phyloP scores from a whole-genome alignment of 1,140 invertebrate species.

The Trichomalopsis sarcophagae region DNA sequence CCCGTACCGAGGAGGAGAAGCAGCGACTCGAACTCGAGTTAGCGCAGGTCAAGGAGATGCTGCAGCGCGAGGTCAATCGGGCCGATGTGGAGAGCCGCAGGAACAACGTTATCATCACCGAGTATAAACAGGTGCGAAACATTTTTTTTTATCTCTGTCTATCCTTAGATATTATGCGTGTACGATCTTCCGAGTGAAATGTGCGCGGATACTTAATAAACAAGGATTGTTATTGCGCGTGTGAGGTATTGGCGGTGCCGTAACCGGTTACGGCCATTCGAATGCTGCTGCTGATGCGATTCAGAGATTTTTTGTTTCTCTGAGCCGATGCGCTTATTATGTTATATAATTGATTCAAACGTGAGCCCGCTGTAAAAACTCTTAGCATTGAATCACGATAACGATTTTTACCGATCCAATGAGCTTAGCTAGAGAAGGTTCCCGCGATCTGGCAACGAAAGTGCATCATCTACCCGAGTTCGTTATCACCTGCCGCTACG shows the following conservation, averaged over 20 bases:
- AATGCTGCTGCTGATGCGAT: too few species aligned
- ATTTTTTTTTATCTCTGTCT: neutral
- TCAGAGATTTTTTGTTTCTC: too few species aligned
- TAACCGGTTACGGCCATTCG: too few species aligned
- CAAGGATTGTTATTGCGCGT: too few species aligned
- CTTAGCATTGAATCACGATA: neutral
- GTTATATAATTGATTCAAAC: neutral
- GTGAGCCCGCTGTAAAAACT: neutral
- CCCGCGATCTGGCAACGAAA: neutral
- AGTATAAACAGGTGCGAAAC: constrained; percentile 87
- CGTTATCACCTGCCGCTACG: neutral
- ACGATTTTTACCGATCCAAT: neutral
- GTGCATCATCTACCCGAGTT: neutral
- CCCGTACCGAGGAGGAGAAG: constrained; percentile 90
- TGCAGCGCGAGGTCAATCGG: constrained; percentile 85
- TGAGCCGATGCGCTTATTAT: too few species aligned
- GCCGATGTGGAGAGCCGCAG: constrained; percentile 84
- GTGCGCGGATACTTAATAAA: too few species aligned
- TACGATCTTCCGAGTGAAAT: too few species aligned
- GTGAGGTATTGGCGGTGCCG: too few species aligned
- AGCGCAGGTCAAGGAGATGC: constrained; percentile 87
- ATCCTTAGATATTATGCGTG: too few species aligned
- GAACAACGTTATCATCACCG: constrained; percentile 86
- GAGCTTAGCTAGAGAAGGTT: neutral
- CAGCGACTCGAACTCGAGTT: constrained; percentile 87